Base-by-base conservation (phyloP, 2,113 vertebrate species). In the Laticauda colubrina region DNA sequence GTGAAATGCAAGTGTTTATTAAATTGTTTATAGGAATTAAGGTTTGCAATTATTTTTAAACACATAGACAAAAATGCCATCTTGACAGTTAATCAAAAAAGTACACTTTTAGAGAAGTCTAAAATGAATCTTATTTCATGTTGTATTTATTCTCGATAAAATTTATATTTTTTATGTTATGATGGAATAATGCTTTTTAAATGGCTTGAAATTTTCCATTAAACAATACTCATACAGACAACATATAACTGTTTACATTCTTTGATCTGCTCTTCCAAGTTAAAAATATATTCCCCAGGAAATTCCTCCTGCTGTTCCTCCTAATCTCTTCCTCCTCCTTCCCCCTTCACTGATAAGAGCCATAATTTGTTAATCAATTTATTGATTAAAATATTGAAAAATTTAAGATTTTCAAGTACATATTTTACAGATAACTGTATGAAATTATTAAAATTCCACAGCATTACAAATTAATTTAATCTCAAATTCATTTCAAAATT, bases 11-110 rank as follows among this genome's bases (percentile, higher is more conserved):
- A 95, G 88, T 95, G 95, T 96, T 96, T 96, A 94, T 94, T 97
- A 96, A 95, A 95, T 94, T 96, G 95, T 97, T 96, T 95, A 95
- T 96, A 96, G 96, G 96, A 96, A 96, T 94, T 90, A 97, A 96
- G 94, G 86, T 88, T 94, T 96, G 93, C 95, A 94, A 93, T 95
- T 92, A 96, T 94, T 94, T 97, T 96, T 95, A 93, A 89, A 96
- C 95, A 95, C 89, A 48, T n/a, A 92, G 90, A 90, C 81, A 85
- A 86, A 90, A 89, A 61, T 86, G 64, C 55, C 3, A 0, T 39
- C 18, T 61, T 64, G 43, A 93, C 45, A 94, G 39, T 39, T 94
- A 56, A 81, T 88, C 21, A 10, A 2, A 59, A 15, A 39, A 39
- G 29, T 24, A 59, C 26, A 51, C 91, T 54, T 53, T 53, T n/a